A percentile compares a stretch with the other conserved stretches of the same genome.
Evolutionary conservation across 2,888 invertebrate genomes (phyloP).

Genomic region (Sicus ferrugineus): DNA sequence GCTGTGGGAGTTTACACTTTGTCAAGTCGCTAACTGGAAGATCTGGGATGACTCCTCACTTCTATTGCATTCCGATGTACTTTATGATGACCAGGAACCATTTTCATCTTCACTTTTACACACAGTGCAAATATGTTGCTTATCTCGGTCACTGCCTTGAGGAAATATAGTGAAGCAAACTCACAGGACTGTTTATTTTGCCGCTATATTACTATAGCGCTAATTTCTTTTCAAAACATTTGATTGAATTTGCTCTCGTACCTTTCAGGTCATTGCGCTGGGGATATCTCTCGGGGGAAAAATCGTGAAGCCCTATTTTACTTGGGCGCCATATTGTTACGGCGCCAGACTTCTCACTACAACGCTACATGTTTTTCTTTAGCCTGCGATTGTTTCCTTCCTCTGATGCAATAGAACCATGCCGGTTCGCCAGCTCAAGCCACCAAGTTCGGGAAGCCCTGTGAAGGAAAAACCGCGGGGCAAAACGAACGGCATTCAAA

Average conservation of each 20-base stretch:
- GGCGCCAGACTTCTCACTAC: too few relatives aligned
- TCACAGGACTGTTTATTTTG: too few relatives aligned
- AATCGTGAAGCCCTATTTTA: background rate
- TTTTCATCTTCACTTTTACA: background rate
- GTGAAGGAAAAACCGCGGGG: background rate
- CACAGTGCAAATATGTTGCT: too few relatives aligned
- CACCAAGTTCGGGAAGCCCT: background rate
- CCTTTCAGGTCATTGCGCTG: background rate
- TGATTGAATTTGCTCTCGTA: background rate
- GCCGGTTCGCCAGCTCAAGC: background rate
- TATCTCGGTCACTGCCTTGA: too few relatives aligned
- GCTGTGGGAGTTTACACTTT: too few relatives aligned
- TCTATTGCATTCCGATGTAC: background rate
- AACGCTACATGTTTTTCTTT: too few relatives aligned
- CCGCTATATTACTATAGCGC: background rate
- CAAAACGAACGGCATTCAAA: too few relatives aligned
- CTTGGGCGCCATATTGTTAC: background rate
- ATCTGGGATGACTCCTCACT: background rate
- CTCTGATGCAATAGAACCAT: background rate
- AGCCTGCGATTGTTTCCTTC: background rate
- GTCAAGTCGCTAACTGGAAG: background rate
- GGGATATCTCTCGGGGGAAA: too few relatives aligned
- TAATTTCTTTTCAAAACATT: background rate
- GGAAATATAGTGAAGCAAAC: too few relatives aligned
- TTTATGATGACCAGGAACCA: background rate